phyloP scores from a whole-genome alignment of 2,113 vertebrate genomes.

The Sialia sialis region DNA sequence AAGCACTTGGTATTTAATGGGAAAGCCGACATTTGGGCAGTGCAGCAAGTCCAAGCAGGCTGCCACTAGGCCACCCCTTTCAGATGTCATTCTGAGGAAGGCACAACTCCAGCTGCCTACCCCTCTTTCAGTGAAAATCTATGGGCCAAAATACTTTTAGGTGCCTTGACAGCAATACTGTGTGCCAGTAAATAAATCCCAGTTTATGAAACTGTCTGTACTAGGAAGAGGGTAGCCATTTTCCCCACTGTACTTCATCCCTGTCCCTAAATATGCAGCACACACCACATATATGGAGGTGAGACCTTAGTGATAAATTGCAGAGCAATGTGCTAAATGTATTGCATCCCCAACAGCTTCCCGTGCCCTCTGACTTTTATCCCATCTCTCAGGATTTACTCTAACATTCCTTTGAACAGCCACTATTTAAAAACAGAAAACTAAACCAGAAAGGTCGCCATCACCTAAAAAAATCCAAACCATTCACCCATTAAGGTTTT shows the following conservation, averaged over 20 bases:
- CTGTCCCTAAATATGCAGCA: background rate
- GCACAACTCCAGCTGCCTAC: background rate
- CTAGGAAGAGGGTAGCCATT: background rate
- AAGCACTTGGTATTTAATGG: background rate
- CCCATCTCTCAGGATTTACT: conserved; percentile 18
- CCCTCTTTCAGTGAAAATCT: background rate
- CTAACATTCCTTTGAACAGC: background rate
- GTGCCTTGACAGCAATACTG: background rate
- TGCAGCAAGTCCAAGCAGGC: background rate
- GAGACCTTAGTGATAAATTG: background rate
- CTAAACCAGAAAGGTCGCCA: background rate
- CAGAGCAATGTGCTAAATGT: conserved; percentile 12
- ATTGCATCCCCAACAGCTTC: background rate
- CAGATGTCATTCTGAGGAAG: background rate
- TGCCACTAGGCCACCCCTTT: background rate
- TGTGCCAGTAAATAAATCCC: background rate
- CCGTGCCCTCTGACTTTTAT: conserved; percentile 3
- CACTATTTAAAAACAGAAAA: background rate
- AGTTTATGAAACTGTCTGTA: background rate
- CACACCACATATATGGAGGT: background rate
- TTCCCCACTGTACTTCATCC: background rate
- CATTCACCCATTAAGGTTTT: background rate
- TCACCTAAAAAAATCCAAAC: background rate
- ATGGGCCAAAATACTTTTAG: background rate
- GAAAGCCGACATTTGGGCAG: background rate